Percentiles rank a stretch among this genome's conserved stretches.
These are phyloP conservation scores for Lutjanus campechanus DNA, from an alignment of 2,797 vertebrate species.

Conservation along the genomic window DNA sequence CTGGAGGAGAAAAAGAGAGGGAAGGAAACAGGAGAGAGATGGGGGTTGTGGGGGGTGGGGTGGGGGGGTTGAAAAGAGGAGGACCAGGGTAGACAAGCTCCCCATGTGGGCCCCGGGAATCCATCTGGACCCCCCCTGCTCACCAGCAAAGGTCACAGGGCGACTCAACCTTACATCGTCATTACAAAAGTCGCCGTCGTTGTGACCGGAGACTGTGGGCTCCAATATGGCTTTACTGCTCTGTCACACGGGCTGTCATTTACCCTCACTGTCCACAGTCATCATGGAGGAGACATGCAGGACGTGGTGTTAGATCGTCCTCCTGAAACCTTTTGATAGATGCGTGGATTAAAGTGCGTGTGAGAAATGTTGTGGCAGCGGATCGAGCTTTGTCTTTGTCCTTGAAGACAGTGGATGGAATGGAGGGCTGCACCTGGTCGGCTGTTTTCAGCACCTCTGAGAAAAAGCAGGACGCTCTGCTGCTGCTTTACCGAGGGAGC, in stretches of 20 bases:
- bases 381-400: slow-evolving; percentile 74
- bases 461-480: slow-evolving; percentile 64
- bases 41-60: background rate
- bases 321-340: slow-evolving; percentile 54
- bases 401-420: slow-evolving; percentile 79
- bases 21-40: slow-evolving; percentile 40
- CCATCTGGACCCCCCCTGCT: slow-evolving; percentile 75
- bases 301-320: slow-evolving; percentile 34
- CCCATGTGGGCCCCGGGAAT: slow-evolving; percentile 63
- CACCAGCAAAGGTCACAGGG: slow-evolving; percentile 79
- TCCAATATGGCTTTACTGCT: slow-evolving; percentile 66
- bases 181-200: slow-evolving; percentile 75
- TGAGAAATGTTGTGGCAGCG: slow-evolving; percentile 45
- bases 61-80: slow-evolving; percentile 31
- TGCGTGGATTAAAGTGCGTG: slow-evolving; percentile 35
- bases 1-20: slow-evolving; percentile 69
- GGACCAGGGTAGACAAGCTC: slow-evolving; percentile 58
- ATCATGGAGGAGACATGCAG: slow-evolving; percentile 46
- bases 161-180: slow-evolving; percentile 74
- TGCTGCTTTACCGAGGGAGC: slow-evolving; percentile 84
- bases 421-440: slow-evolving; percentile 78
- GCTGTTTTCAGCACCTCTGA: slow-evolving; percentile 63
- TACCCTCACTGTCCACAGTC: slow-evolving; percentile 59
- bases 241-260: slow-evolving; percentile 71
- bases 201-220: slow-evolving; percentile 57